phyloP scores from a whole-genome alignment of 2,888 invertebrate species.

The Shargacucullia verbasci region DNA sequence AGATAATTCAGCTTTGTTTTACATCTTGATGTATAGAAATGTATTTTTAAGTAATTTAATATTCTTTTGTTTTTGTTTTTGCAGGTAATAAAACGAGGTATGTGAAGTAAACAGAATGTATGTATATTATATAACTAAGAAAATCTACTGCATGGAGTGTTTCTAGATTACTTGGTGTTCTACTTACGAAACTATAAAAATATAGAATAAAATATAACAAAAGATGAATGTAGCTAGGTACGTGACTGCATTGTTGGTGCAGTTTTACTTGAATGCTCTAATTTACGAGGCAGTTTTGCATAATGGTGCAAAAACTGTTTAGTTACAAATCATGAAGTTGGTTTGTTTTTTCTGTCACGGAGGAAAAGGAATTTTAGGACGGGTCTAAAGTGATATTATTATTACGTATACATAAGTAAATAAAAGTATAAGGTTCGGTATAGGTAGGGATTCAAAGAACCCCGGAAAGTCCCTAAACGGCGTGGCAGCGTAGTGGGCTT shows the following conservation, averaged over 20 bases:
- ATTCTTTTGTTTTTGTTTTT: conserved; percentile 29
- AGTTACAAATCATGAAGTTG: conserved; percentile 12
- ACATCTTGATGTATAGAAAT: no score
- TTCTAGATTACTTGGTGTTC: conserved; percentile 32
- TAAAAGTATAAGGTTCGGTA: no score
- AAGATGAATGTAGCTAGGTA: conserved; percentile 23
- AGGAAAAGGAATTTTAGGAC: background rate
- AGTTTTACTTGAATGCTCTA: conserved; percentile 23
- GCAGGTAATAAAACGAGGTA: conserved; percentile 36
- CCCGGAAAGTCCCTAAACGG: no score
- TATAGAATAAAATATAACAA: conserved; percentile 27
- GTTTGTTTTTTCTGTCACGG: conserved; percentile 5
- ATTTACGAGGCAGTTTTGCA: conserved; percentile 18
- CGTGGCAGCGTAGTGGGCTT: no score
- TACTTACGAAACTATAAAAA: conserved; percentile 20
- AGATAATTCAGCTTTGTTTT: no score
- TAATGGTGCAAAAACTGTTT: conserved; percentile 17
- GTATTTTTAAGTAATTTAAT: background rate
- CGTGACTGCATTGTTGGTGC: conserved; percentile 24
- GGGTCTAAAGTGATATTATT: no score
- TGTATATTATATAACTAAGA: background rate
- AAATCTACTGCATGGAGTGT: conserved; percentile 3
- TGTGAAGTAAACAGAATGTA: conserved; percentile 41
- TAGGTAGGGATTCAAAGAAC: no score
- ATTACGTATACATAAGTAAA: no score